Percentiles rank a stretch among this genome's conserved stretches.
phyloP scores from a whole-genome alignment of 2,113 vertebrate species.

The Perca fluviatilis region DNA sequence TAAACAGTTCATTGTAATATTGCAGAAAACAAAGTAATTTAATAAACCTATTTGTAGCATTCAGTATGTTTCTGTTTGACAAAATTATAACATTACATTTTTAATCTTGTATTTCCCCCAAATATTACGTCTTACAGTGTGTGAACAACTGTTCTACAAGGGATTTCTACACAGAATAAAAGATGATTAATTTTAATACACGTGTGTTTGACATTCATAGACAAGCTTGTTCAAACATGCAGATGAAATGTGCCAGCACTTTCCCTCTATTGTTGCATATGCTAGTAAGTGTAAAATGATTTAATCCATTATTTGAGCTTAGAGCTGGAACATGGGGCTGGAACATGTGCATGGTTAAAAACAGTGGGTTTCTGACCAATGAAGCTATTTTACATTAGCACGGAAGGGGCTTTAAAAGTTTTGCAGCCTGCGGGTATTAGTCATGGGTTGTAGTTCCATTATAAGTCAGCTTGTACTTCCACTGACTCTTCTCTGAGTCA shows the following conservation, averaged over 20 bases:
- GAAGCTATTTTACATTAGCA: constrained; percentile 68
- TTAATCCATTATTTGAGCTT: constrained; percentile 65
- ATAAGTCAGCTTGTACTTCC: constrained; percentile 83
- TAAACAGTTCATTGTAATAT: neutral
- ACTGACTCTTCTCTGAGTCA: constrained; percentile 77
- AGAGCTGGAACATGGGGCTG: constrained; percentile 16
- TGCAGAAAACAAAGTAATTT: neutral
- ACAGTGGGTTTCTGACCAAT: constrained; percentile 62
- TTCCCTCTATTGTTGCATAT: constrained; percentile 42
- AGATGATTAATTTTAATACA: constrained; percentile 38
- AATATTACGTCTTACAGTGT: neutral
- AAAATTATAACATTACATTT: neutral
- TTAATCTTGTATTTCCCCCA: neutral
- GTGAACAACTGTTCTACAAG: neutral
- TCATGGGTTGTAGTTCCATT: constrained; percentile 85
- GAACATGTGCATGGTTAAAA: constrained; percentile 61
- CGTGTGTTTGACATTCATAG: constrained; percentile 44
- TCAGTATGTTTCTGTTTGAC: neutral
- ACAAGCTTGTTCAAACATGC: constrained; percentile 45
- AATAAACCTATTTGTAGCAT: neutral
- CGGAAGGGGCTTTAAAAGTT: constrained; percentile 77
- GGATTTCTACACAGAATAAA: neutral
- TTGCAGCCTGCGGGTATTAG: constrained; percentile 81
- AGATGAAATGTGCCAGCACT: constrained; percentile 38
- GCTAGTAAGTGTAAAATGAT: constrained; percentile 48